Evolutionary conservation across 1,140 invertebrate species (phyloP), one percentile per base, ranked within the genome.

Genomic region (Himalopsyche phryganea): DNA sequence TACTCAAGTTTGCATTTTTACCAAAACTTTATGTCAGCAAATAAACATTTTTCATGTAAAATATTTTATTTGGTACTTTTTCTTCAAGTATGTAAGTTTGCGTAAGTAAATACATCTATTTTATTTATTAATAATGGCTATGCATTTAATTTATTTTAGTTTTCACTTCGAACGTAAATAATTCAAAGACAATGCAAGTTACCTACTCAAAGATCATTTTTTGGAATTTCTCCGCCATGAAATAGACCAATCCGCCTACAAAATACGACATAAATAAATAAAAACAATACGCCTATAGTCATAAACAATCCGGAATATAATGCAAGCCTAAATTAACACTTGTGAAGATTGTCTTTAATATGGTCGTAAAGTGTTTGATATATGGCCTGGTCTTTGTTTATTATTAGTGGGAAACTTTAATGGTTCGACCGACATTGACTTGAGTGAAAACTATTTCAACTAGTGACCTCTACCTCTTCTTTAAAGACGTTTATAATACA

Each of bases 271-370:
- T 3, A 11, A 36, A 17, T 1, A 44, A 44, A 40, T 44, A 52
- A 59, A 45, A 50, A 58, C 50, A 53, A 53, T 49, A 32, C 18
- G 36, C 6, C 28, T 33, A 59, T 59, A 53, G 48, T 44, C 20
- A 40, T 59, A 59, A 59, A 59, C 48, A 59, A 36, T 45, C 18
- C 11, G n/a, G n/a, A 33, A 33, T 42, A 36, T 42, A 58, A 13
- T 52, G 19, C 41, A 47, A 45, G 28, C 44, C 35, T 47, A 48
- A 59, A 59, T 59, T 51, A 59, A 48, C 50, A 53, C 44, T 33
- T 52, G 42, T 18, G 15, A 19, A 19, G 18, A 50, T 50, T 35
- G 48, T 23, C 36, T 33, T 57, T 50, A 49, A 50, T 44, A 42
- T 14, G 55, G 1, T 35, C 55, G 41, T 58, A 44, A 58, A 58